A percentile compares a stretch with the other conserved stretches of the same genome.
These are phyloP conservation scores for Cephalopterus ornatus DNA, from an alignment of 2,113 vertebrate species.

Conservation along the genomic window DNA sequence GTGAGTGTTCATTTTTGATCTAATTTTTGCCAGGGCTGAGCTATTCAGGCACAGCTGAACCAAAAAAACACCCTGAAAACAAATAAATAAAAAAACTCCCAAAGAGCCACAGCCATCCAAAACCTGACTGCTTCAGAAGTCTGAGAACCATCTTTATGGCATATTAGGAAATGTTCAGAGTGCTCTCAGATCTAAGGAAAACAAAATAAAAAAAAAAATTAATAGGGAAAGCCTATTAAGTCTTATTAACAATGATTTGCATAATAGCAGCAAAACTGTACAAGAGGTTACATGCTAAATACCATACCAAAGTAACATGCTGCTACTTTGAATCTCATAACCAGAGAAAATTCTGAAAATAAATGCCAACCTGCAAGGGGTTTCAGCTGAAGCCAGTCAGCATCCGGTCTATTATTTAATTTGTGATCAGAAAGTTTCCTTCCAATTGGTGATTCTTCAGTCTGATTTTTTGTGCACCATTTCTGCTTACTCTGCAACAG, in stretches of 20 bases:
- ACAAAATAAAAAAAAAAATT: neutral
- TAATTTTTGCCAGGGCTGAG: neutral
- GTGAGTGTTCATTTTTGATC: neutral
- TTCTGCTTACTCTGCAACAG: slow-evolving; percentile 79
- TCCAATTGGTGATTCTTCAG: slow-evolving; percentile 84
- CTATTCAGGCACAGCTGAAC: neutral
- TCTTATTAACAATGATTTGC: slow-evolving; percentile 20
- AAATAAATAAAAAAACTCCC: neutral
- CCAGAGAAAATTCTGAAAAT: neutral
- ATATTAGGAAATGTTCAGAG: neutral
- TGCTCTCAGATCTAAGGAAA: slow-evolving; percentile 11
- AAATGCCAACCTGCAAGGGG: slow-evolving; percentile 79
- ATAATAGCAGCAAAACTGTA: slow-evolving; percentile 28
- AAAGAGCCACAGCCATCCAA: neutral
- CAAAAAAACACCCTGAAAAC: neutral
- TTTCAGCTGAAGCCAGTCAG: slow-evolving; percentile 95
- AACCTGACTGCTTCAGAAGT: neutral
- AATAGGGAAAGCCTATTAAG: slow-evolving; percentile 1
- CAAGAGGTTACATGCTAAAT: neutral
- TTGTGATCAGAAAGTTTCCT: slow-evolving; percentile 95
- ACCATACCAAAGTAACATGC: neutral
- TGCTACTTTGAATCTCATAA: neutral
- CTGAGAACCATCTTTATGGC: neutral
- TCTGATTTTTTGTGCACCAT: slow-evolving; percentile 76
- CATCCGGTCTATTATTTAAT: slow-evolving; percentile 87